These are phyloP conservation scores for Pyralis farinalis DNA, from an alignment of 2,888 invertebrate species.

Conservation along the genomic window DNA sequence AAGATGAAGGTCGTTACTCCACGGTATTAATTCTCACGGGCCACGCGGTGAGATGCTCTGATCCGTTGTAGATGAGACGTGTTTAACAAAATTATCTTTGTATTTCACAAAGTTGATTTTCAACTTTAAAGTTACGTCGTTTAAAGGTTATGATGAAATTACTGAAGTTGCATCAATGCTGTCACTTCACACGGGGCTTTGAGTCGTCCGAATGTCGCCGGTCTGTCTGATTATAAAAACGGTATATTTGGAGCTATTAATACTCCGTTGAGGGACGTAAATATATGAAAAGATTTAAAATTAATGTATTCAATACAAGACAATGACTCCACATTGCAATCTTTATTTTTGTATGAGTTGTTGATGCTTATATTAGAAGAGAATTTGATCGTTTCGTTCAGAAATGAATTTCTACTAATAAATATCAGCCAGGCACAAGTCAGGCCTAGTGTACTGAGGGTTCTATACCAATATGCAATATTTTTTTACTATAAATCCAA, in stretches of 20 bases:
- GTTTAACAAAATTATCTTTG: constrained; percentile 31
- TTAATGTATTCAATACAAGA: too few species aligned
- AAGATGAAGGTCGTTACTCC: constrained; percentile 63
- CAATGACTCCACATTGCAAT: too few species aligned
- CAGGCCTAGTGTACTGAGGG: too few species aligned
- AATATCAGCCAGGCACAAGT: too few species aligned
- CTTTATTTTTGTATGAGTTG: too few species aligned
- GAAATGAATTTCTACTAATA: too few species aligned
- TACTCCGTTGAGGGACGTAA: not conserved
- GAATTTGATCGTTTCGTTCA: too few species aligned
- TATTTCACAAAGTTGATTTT: constrained; percentile 14
- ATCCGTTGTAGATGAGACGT: constrained; percentile 33
- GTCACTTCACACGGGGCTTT: constrained; percentile 70
- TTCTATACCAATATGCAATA: too few species aligned
- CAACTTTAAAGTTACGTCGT: constrained; percentile 21
- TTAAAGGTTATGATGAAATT: too few species aligned
- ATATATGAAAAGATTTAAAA: not conserved
- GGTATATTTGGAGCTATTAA: constrained; percentile 11
- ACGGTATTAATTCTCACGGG: constrained; percentile 72
- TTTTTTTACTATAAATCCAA: too few species aligned
- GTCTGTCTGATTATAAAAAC: constrained; percentile 23
- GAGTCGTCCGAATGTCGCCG: constrained; percentile 44
- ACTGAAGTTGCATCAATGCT: not conserved
- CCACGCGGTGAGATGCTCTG: constrained; percentile 57
- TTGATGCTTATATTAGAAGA: too few species aligned